A percentile compares a stretch with the other conserved stretches of the same genome.
phyloP scores from a whole-genome alignment of 2,888 invertebrate species.

The Drosophila demipolita region DNA sequence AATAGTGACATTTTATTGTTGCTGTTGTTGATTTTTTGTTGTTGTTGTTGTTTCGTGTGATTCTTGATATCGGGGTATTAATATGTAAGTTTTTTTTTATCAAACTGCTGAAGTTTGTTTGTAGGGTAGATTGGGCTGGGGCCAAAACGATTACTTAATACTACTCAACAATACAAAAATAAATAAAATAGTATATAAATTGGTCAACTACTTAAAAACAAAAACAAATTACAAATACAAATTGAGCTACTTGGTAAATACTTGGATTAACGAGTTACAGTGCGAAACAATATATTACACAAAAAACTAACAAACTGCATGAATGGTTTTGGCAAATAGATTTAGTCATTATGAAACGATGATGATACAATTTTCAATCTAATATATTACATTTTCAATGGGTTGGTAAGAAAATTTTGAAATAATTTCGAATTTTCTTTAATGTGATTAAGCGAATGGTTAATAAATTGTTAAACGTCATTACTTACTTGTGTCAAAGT shows the following conservation, averaged over 20 bases:
- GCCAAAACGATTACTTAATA: constrained; percentile 50
- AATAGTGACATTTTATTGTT: constrained; percentile 21
- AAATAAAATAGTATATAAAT: constrained; percentile 29
- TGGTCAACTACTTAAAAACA: constrained; percentile 55
- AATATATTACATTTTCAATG: constrained; percentile 62
- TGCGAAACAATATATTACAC: constrained; percentile 43
- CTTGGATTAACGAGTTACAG: constrained; percentile 44
- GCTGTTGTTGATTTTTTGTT: constrained; percentile 41
- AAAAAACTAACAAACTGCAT: constrained; percentile 56
- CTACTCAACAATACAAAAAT: constrained; percentile 49
- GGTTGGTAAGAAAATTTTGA: constrained; percentile 34
- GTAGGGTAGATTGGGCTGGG: constrained; percentile 18
- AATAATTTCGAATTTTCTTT: constrained; percentile 19
- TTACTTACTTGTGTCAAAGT: constrained; percentile 90
- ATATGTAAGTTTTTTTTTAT: constrained; percentile 58
- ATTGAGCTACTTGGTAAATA: constrained; percentile 41
- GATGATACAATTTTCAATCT: constrained; percentile 55
- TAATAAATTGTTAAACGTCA: constrained; percentile 53
- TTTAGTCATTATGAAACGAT: constrained; percentile 45
- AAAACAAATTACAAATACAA: constrained; percentile 60
- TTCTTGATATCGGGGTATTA: constrained; percentile 43
- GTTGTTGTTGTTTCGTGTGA: constrained; percentile 51
- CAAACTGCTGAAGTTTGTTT: constrained; percentile 38
- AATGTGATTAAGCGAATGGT: constrained; percentile 48
- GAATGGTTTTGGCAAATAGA: constrained; percentile 48